These are phyloP conservation scores for Plumapathes pennacea DNA, from an alignment of 92 coral and sea anemone species.

Conservation along the genomic window DNA sequence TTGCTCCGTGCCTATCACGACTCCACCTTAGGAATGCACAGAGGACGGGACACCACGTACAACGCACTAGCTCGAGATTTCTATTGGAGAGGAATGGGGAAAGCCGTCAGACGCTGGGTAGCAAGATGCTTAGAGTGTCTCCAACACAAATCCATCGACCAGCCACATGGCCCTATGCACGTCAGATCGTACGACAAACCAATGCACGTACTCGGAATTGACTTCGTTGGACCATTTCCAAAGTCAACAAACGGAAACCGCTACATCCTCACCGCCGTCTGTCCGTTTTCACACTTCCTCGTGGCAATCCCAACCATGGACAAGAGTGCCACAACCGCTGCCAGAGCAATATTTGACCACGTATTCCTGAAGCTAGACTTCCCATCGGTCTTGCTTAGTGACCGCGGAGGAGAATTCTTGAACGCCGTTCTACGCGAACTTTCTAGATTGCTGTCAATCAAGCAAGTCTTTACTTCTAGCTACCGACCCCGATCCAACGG, in stretches of 20 bases:
- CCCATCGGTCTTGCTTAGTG: constrained; percentile 35
- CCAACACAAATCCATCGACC: constrained; percentile 11
- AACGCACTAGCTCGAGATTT: constrained; percentile 25
- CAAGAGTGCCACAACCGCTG: constrained; percentile 34
- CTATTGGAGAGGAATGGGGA: constrained; percentile 41
- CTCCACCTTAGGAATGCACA: constrained; percentile 31
- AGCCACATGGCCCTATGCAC: constrained; percentile 20
- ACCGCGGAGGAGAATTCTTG: constrained; percentile 44
- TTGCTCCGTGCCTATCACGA: constrained; percentile 22
- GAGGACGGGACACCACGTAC: constrained; percentile 36
- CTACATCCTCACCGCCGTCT: constrained; percentile 13
- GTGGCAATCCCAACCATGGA: constrained; percentile 29
- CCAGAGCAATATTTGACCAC: constrained; percentile 26
- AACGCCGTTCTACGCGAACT: constrained; percentile 40
- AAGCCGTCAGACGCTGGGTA: constrained; percentile 25
- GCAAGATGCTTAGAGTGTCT: constrained; percentile 29
- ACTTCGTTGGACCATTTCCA: constrained; percentile 3
- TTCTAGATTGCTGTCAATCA: constrained; percentile 20
- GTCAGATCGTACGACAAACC: constrained; percentile 15
- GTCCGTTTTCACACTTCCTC: constrained; percentile 17
- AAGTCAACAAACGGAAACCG: constrained; percentile 1
- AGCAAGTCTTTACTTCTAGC: constrained; percentile 36
- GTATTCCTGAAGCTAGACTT: constrained; percentile 22
- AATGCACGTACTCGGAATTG: constrained; percentile 12
- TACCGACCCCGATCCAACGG: constrained; percentile 45